Evolutionary conservation across 2,888 invertebrate genomes (phyloP).

Genomic region (Nomada goodeniana): DNA sequence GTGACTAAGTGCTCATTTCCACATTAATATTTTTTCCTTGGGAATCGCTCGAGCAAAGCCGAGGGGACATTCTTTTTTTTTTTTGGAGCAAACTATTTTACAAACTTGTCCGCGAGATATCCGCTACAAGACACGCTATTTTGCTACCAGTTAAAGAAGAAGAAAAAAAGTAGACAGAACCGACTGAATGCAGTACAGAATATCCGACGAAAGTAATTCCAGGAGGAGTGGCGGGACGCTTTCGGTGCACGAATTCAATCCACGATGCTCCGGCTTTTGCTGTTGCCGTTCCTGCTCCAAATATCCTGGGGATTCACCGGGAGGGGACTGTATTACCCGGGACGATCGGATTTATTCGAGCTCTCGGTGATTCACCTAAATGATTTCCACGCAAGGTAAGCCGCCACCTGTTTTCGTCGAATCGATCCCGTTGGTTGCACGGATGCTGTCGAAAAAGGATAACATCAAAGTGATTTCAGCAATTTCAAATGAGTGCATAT

Average conservation of each 20-base stretch:
- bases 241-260: not conserved
- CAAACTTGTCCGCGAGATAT: too few species aligned
- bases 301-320: slow-evolving; percentile 71
- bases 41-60: too few species aligned
- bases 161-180: not conserved
- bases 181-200: not conserved
- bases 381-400: slow-evolving; percentile 87
- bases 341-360: slow-evolving; percentile 84
- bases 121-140: too few species aligned
- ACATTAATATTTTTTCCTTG: too few species aligned
- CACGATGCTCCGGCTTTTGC: slow-evolving; percentile 45
- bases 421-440: not conserved
- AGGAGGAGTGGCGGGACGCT: too few species aligned
- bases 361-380: slow-evolving; percentile 87
- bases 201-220: not conserved
- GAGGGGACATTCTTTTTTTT: too few species aligned
- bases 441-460: not conserved
- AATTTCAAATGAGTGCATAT: too few species aligned
- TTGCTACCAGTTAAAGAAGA: too few species aligned
- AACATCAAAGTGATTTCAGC: too few species aligned
- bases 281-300: slow-evolving; percentile 48
- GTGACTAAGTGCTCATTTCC: too few species aligned
- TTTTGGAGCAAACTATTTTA: too few species aligned
- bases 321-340: slow-evolving; percentile 71
- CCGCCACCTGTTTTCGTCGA: slow-evolving; percentile 51